A percentile compares a stretch with the other conserved stretches of the same genome.
phyloP scores from a whole-genome alignment of 2,888 invertebrate species.

The Drosophila macrothrix region DNA sequence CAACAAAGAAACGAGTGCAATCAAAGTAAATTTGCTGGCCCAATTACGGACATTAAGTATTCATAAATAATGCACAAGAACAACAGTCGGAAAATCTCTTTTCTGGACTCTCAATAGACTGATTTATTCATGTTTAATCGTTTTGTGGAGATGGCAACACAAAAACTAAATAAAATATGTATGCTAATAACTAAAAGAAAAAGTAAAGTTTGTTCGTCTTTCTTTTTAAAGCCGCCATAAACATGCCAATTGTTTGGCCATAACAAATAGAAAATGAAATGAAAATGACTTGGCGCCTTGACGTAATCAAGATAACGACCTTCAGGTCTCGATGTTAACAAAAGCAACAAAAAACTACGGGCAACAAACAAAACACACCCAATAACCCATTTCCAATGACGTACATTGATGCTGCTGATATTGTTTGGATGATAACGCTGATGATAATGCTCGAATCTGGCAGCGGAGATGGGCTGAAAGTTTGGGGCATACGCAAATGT shows the following conservation, averaged over 20 bases:
- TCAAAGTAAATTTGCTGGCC: constrained; percentile 9
- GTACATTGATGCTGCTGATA: constrained; percentile 36
- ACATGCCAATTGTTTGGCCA: background rate
- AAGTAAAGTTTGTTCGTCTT: background rate
- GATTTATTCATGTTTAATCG: background rate
- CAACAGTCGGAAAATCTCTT: background rate
- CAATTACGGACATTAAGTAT: constrained; percentile 25
- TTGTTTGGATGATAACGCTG: background rate
- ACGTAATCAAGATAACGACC: constrained; percentile 25
- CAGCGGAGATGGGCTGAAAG: constrained; percentile 16
- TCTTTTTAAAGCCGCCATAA: background rate
- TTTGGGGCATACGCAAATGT: background rate
- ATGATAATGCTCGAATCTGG: background rate
- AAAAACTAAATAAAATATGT: background rate
- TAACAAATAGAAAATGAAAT: background rate
- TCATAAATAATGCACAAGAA: background rate
- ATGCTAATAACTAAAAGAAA: background rate
- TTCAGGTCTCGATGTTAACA: constrained; percentile 16
- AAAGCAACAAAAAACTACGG: background rate
- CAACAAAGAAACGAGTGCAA: constrained; percentile 10
- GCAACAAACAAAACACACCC: background rate
- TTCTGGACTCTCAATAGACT: background rate
- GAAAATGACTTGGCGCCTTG: constrained; percentile 18
- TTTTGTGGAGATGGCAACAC: background rate
- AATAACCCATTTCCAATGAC: constrained; percentile 34